Evolutionary conservation across 2,888 invertebrate genomes (phyloP), one percentile per base, ranked within the genome.

Genomic region (Hypomecis punctinalis): DNA sequence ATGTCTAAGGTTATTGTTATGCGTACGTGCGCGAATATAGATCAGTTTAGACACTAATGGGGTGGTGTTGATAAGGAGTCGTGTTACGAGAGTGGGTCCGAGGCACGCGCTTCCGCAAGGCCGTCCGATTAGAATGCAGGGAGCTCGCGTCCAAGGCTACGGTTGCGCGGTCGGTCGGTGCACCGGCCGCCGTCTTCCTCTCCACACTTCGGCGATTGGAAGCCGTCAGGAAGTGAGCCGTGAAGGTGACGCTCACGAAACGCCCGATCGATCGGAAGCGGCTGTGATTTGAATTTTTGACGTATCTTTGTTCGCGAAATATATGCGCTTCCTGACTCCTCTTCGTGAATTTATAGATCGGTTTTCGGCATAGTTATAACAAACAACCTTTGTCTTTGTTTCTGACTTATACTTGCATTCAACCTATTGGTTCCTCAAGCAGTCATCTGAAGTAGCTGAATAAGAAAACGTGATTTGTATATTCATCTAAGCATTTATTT

Each of bases 61-160:
- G 70, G 75, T 73, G 72, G 66, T 74, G 72, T 78, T 86, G 88
- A 89, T 89, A 88, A 87, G 81, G 76, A 74, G 78, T 74, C 77
- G 79, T 84, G 83, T 90, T 90, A 90, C 85, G 88, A 91, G 89
- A 91, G 76, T 85, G 76, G 80, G 83, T 80, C 76, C 74, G 79
- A 81, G 78, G 81, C 90, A 91, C 90, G 88, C 90, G 85, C 90
- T 92, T 92, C 91, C 90, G 91, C 91, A 91, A 93, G 92, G 92
- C 90, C 92, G 88, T 79, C 76, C 78, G 88, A 90, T 93, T 93
- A 93, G 88, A 91, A 93, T 92, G 90, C 92, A 91, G 85, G 85
- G 89, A 87, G 91, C 92, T 90, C 88, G 89, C 90, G 86, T 83
- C 89, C 92, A 92, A 92, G 92, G 92, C 91, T 90, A 84, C 81